Percentiles rank a stretch among this genome's conserved stretches.
Evolutionary conservation across 35 echinoderm and acorn worm species (phyloP).

Genomic region (Apostichopus parvimensis): DNA sequence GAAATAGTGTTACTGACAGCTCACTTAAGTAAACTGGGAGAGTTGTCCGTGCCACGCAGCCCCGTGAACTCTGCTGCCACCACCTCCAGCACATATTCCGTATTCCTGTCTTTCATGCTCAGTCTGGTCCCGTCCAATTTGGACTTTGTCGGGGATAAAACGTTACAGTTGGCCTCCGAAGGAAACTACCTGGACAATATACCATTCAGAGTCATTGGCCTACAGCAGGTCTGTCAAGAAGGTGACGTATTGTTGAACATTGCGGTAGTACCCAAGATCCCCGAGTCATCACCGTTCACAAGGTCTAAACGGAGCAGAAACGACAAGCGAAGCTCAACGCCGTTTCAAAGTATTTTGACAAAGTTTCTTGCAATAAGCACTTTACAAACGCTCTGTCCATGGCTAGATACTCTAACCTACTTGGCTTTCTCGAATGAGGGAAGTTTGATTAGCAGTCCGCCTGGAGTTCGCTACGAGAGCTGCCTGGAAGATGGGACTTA

Average conservation of each 20-base stretch:
- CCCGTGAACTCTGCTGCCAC: not conserved
- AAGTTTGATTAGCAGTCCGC: not conserved
- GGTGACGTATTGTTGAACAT: slow-evolving; percentile 55
- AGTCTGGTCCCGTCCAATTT: slow-evolving; percentile 78
- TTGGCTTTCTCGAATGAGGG: slow-evolving; percentile 39
- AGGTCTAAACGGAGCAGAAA: slow-evolving; percentile 46
- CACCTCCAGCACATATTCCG: slow-evolving; percentile 66
- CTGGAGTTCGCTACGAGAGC: not conserved
- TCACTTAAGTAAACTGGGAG: slow-evolving; percentile 65
- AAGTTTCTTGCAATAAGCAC: slow-evolving; percentile 76
- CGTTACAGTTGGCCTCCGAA: not conserved
- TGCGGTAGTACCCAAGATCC: slow-evolving; percentile 66
- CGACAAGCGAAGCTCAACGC: slow-evolving; percentile 10
- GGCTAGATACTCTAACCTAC: slow-evolving; percentile 54
- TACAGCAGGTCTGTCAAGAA: slow-evolving; percentile 81
- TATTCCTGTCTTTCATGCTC: slow-evolving; percentile 81
- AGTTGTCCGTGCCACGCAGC: slow-evolving; percentile 51
- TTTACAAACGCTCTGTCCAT: slow-evolving; percentile 66
- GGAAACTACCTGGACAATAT: slow-evolving; percentile 10
- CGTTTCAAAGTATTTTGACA: slow-evolving; percentile 65
- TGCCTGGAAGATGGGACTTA: slow-evolving; percentile 66
- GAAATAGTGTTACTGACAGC: slow-evolving; percentile 77
- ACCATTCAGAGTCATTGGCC: slow-evolving; percentile 79
- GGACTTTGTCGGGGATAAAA: slow-evolving; percentile 61
- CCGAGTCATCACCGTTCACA: slow-evolving; percentile 10